Base-by-base conservation (phyloP, 1,140 invertebrate species). In the Heliothis subflexa region DNA sequence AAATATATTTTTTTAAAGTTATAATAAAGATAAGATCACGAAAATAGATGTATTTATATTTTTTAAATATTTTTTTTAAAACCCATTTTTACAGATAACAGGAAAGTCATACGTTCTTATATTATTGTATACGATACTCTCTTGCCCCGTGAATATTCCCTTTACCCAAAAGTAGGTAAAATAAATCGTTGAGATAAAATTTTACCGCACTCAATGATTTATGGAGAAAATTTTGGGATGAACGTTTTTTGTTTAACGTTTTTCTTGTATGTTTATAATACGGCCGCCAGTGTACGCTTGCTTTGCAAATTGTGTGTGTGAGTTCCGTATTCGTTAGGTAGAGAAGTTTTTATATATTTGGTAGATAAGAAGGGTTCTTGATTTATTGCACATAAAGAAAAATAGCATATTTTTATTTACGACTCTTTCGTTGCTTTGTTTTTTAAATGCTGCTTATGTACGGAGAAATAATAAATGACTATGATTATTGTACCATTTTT, bases 141-240 rank as follows among this genome's bases (percentile, higher is more conserved):
- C 40, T 47, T 73, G 71, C 83, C 66, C 76, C 79, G 55, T 76
- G 82, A 82, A 84, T 81, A 84, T 86, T 86, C 82, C 78, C 82
- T 82, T 79, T 83, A 84, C 85, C 79, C 80, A 77, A 81, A 81
- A 80, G 83, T 82, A 81, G 50, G 83, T 62, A 59, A 73, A 83
- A 86, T 89, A 87, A 87, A 87, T 89, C 83, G 80, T 81, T 33
- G 49, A 78, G 86, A 86, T 88, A 86, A 84, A 83, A 84, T 83
- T 85, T 85, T 84, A 78, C 68, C 72, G 80, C 71, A 66, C 64
- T 62, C 81, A 80, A 86, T 77, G 82, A 85, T 80, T 82, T 83
- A 85, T 83, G 76, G 72, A 78, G 74, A 76, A 76, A 66, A 66
- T 66, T 66, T 76, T 18, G 25, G 61, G 74, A 66, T 76, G 61